A percentile compares a stretch with the other conserved stretches of the same genome.
phyloP scores from a whole-genome alignment of 2,888 invertebrate species.

The Portevinia maculata region DNA sequence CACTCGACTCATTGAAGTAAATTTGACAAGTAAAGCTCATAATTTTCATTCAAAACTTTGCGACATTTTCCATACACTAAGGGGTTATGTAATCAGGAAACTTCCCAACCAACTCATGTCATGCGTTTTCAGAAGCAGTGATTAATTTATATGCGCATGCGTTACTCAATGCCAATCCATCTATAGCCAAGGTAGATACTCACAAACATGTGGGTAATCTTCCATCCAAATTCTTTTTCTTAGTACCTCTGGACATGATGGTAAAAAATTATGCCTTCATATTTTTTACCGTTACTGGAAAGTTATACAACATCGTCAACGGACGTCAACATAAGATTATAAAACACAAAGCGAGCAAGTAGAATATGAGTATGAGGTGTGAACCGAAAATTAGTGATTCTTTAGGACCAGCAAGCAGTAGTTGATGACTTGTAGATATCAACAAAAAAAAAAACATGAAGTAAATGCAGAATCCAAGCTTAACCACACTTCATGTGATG shows the following conservation, averaged over 20 bases:
- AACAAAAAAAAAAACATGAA: conserved; percentile 20
- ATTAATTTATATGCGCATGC: conserved; percentile 71
- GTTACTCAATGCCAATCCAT: conserved; percentile 66
- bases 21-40: not conserved
- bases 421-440: conserved; percentile 42
- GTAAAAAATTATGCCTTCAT: conserved; percentile 63
- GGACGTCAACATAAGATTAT: conserved; percentile 31
- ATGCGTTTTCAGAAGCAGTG: conserved; percentile 52
- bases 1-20: too few relatives aligned
- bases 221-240: conserved; percentile 50
- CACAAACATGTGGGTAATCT: conserved; percentile 40
- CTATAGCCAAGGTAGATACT: conserved; percentile 24
- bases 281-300: conserved; percentile 59
- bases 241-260: conserved; percentile 39
- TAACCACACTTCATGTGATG: conserved; percentile 62
- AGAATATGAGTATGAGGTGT: conserved; percentile 34
- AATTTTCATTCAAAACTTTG: not conserved
- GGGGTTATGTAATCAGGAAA: conserved; percentile 41
- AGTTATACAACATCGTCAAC: conserved; percentile 44
- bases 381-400: conserved; percentile 53
- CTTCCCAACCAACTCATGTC: conserved; percentile 24
- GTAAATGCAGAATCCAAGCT: conserved; percentile 36
- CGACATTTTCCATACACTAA: conserved; percentile 5
- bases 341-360: not conserved
- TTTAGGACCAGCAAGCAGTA: not conserved